Evolutionary conservation across 2,888 invertebrate species (phyloP).

Genomic region (Sphaerophoria rueppellii): DNA sequence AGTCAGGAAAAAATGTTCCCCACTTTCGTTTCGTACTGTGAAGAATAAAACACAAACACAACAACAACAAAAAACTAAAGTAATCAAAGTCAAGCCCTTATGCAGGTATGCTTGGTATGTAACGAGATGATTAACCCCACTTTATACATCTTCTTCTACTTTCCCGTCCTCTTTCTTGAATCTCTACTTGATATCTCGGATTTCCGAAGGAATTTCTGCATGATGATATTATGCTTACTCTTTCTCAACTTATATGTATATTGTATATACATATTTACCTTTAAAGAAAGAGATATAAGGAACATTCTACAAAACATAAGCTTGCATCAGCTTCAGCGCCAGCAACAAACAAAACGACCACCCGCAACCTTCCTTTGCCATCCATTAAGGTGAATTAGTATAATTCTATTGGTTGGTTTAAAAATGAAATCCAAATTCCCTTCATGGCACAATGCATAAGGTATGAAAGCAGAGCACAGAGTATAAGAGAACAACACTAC

Average conservation of each 20-base stretch:
- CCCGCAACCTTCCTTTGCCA: conserved; percentile 72
- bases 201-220: conserved; percentile 66
- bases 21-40: conserved; percentile 19
- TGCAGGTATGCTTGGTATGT: conserved; percentile 34
- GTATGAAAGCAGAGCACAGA: conserved; percentile 2
- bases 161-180: not conserved
- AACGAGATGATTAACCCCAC: conserved; percentile 58
- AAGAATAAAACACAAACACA: conserved; percentile 2
- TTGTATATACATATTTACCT: conserved; percentile 9
- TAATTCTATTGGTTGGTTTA: conserved; percentile 72
- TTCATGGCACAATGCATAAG: conserved; percentile 36
- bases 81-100: conserved; percentile 35
- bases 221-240: conserved; percentile 2
- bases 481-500: not conserved
- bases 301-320: conserved; percentile 48
- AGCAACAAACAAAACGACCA: conserved; percentile 57
- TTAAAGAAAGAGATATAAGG: conserved; percentile 19
- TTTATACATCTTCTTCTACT: conserved; percentile 28
- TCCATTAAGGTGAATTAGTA: conserved; percentile 73
- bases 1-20: conserved; percentile 42
- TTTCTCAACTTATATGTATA: conserved; percentile 3
- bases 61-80: conserved; percentile 12
- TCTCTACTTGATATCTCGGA: conserved; percentile 50
- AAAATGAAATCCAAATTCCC: conserved; percentile 62
- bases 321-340: conserved; percentile 54